A percentile compares a stretch with the other conserved stretches of the same genome.
Conservation (phyloP, 2,888 invertebrate species). For the Agapostemon virescens region DNA sequence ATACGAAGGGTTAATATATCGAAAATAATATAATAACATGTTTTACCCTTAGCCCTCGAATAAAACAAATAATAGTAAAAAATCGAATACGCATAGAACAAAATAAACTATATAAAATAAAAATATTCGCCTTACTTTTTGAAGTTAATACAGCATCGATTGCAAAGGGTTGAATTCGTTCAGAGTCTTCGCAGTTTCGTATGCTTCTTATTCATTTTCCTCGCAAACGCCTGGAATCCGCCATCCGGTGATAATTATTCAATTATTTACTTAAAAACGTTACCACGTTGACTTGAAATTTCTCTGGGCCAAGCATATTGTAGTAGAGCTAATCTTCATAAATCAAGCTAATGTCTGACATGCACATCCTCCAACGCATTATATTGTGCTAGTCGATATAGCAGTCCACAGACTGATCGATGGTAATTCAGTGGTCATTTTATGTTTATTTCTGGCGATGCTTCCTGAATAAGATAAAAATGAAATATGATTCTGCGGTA, state of each 20-base stretch:
- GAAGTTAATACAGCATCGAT: no score
- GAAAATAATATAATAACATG: no score
- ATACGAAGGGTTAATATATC: no score
- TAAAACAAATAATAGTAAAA: no score
- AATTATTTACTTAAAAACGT: background rate
- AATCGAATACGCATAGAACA: no score
- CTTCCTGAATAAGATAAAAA: background rate
- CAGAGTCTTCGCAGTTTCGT: background rate
- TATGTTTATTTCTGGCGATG: background rate
- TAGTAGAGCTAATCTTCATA: background rate
- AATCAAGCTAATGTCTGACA: background rate
- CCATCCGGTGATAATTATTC: background rate
- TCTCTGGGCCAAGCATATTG: background rate
- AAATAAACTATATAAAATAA: no score
- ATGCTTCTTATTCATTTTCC: background rate
- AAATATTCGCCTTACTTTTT: no score
- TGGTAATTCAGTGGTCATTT: background rate
- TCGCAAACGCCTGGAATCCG: background rate
- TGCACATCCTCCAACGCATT: constrained; percentile 5
- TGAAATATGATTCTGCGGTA: no score
- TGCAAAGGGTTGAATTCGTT: background rate
- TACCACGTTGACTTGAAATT: background rate
- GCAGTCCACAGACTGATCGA: background rate
- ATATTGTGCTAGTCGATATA: constrained; percentile 5
- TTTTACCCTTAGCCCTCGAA: no score